Evolutionary conservation across 1,140 invertebrate genomes (phyloP).

Genomic region (Bombus breviceps): DNA sequence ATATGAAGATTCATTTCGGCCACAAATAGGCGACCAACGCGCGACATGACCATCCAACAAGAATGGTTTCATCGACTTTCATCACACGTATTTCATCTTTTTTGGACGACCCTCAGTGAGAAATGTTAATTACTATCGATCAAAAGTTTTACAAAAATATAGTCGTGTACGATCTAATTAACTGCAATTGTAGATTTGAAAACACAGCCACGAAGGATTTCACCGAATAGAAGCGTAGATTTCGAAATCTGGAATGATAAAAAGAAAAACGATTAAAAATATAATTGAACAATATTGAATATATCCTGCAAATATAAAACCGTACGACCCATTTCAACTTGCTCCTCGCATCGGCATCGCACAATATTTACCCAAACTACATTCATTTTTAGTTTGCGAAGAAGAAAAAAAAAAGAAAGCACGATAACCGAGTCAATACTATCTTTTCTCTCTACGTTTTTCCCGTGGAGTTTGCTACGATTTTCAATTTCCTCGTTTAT

Average conservation of each 20-base stretch:
- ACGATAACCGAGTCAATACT: neutral
- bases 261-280: neutral
- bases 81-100: neutral
- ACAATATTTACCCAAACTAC: neutral
- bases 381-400: neutral
- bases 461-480: neutral
- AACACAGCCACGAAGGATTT: neutral
- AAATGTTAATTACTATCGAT: neutral
- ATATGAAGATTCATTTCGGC: conserved; percentile 35
- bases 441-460: neutral
- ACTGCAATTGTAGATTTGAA: neutral
- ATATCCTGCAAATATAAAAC: neutral
- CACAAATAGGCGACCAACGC: conserved; percentile 18
- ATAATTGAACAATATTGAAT: neutral
- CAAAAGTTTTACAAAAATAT: neutral
- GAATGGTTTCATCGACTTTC: neutral
- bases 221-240: neutral
- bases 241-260: neutral
- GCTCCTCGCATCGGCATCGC: too few relatives aligned
- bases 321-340: neutral
- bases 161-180: neutral
- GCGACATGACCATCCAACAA: conserved; percentile 7
- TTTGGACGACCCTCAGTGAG: too few relatives aligned
- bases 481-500: conserved; percentile 6
- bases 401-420: neutral